Conservation (phyloP, 2,113 vertebrate genomes). For the Tautogolabrus adspersus region DNA sequence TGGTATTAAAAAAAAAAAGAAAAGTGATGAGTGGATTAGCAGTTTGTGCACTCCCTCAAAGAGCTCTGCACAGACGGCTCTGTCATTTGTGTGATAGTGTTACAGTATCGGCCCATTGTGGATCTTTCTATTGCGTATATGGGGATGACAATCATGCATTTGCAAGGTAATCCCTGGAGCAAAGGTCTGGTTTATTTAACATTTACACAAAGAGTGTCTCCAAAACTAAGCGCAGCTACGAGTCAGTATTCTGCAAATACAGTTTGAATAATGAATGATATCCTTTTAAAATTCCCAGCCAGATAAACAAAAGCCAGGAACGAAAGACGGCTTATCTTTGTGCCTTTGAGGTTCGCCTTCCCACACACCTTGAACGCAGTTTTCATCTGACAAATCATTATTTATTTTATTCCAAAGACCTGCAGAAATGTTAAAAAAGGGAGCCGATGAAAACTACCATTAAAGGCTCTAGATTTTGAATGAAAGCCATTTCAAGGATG, state of each 20-base stretch:
- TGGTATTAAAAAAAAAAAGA: not conserved
- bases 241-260: conserved; percentile 53
- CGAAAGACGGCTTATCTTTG: conserved; percentile 58
- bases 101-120: conserved; percentile 9
- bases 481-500: conserved; percentile 68
- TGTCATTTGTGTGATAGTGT: conserved; percentile 16
- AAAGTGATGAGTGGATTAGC: conserved; percentile 16
- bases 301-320: conserved; percentile 59
- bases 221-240: conserved; percentile 38
- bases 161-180: conserved; percentile 48
- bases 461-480: conserved; percentile 66
- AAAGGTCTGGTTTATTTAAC: conserved; percentile 68
- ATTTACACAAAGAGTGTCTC: conserved; percentile 50
- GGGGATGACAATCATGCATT: conserved; percentile 36
- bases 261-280: conserved; percentile 62
- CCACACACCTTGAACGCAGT: conserved; percentile 62
- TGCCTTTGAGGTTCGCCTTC: conserved; percentile 59
- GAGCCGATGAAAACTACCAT: conserved; percentile 56
- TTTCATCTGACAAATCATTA: conserved; percentile 46
- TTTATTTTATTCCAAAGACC: conserved; percentile 24
- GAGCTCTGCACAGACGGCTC: not conserved
- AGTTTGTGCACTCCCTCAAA: conserved; percentile 5
- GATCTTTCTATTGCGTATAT: conserved; percentile 13
- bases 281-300: conserved; percentile 54
- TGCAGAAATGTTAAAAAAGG: conserved; percentile 26